Base-by-base conservation (phyloP, 2,113 vertebrate species). In the Pluvianellus socialis region DNA sequence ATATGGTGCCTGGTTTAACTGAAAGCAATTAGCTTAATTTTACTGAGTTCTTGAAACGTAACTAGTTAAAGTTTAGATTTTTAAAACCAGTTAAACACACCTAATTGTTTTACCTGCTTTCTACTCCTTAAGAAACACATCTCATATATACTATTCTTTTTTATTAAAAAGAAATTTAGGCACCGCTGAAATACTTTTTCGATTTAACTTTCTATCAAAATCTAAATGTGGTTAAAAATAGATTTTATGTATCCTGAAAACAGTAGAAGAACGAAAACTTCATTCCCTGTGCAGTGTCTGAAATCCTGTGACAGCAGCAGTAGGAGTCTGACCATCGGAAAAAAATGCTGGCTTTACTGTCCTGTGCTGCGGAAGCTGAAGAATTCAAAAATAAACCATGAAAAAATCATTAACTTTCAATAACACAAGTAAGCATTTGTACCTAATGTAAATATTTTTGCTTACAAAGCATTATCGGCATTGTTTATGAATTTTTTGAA, bases 231-330 rank as follows among this genome's bases (percentile, higher is more conserved):
- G 52, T 77, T 84, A 61, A 93, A 96, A 96, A 77, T 62, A 88
- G 77, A 79, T 91, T 83, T 90, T 86, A 73, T 88, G 38, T 61
- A 79, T 86, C 79, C 85, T 87, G 90, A 94, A 90, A 90, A 67
- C 27, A 76, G 85, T 12, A 68, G 52, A 88, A 77, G 80, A 70
- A 88, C 50, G 45, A 89, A 93, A 92, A 90, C 53, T 38, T 77
- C 9, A 40, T 90, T 88, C 47, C 30, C 75, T 61, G 32, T 56
- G 63, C 79, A 68, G 83, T 81, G 72, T 27, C 80, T 90, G 47
- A 85, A 95, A 94, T 68, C 73, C 66, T 59, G 23, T 18, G 66
- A 76, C 49, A 66, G 88, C 59, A 76, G 53, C 59, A 74, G n/a
- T 33, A 75, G 50, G 70, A 67, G 35, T 62, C 59, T 86, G 71